These are phyloP conservation scores for Cabera pusaria DNA, from an alignment of 2,888 invertebrate genomes.

Conservation along the genomic window DNA sequence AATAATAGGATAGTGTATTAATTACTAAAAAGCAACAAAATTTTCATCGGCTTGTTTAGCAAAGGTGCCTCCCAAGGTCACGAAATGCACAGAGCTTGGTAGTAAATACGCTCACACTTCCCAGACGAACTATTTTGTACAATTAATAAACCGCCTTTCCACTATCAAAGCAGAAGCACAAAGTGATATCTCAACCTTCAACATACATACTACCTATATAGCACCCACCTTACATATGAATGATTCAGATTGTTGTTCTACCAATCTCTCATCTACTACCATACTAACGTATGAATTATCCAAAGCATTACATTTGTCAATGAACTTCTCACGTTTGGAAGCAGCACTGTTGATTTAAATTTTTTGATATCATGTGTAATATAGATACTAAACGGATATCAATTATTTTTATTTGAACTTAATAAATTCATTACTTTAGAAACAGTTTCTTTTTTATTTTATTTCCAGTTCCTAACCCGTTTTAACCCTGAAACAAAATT, in stretches of 20 bases:
- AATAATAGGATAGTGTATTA: slow-evolving; percentile 29
- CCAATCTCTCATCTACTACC: slow-evolving; percentile 12
- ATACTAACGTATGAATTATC: slow-evolving; percentile 11
- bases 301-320: slow-evolving; percentile 3
- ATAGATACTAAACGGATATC: slow-evolving; percentile 20
- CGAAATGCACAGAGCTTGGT: slow-evolving; percentile 77
- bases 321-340: slow-evolving; percentile 6
- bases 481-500: slow-evolving; percentile 28
- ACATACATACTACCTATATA: slow-evolving; percentile 55
- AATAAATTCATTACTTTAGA: slow-evolving; percentile 49
- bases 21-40: slow-evolving; percentile 37
- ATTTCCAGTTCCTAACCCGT: slow-evolving; percentile 36
- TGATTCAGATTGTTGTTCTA: slow-evolving; percentile 29
- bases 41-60: slow-evolving; percentile 68
- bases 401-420: slow-evolving; percentile 38
- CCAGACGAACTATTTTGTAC: slow-evolving; percentile 72
- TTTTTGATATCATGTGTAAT: slow-evolving; percentile 12
- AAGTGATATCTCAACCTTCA: slow-evolving; percentile 51
- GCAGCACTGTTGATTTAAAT: slow-evolving; percentile 16
- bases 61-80: slow-evolving; percentile 61
- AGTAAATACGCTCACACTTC: slow-evolving; percentile 80
- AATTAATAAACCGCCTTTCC: slow-evolving; percentile 62
- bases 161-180: slow-evolving; percentile 68
- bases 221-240: slow-evolving; percentile 74
- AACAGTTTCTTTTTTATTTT: slow-evolving; percentile 38